Base-by-base conservation (phyloP, 2,888 invertebrate species). In the Phyllotreta striolata region DNA sequence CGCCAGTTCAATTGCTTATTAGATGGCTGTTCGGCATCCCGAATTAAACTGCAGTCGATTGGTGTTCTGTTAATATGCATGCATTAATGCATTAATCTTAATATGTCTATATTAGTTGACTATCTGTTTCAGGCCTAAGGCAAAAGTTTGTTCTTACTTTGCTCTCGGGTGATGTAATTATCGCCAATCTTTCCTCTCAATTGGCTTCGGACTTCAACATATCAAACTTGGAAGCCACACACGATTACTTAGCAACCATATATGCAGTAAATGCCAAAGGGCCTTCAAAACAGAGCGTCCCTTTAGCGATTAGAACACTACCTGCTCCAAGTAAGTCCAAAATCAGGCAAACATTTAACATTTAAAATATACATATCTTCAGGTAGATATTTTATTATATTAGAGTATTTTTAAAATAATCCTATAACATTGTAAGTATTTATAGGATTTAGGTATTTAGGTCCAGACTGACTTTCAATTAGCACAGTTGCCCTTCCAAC, bases 191-290 rank as follows among this genome's bases (percentile, higher is more conserved):
- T 66, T 79, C 82, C 13, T 79, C 81, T 54, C 72, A 78, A 12
- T 70, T 76, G 41, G 72, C 73, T 39, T 83, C 85, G 10, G 82
- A 84, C 63, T 86, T 86, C 75, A 77, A 80, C 62, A 79, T 85
- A 57, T 77, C 81, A 51, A 84, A 83, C 59, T 75, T 86, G 67
- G 84, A 85, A 66, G 81, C 85, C 3, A 83, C 84, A 49, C 81
- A 82, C 49, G 83, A 83, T 62, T 84, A 85, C 72, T 75, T 77
- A 68, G 74, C 77, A 13, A 74, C 76, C 7, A 84, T 91, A 10
- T 88, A 87, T 72, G 88, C 92, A 2, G 86, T 86, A 78, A 92
- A 92, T 79, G 85, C 84, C 68, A 92, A 91, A 78, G 81, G 74
- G n/a, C 51, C 64, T 7, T 85, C 85, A 66, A 78, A 79, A 65